Conservation (phyloP, 2,888 invertebrate species). For the Parnassius smintheus region DNA sequence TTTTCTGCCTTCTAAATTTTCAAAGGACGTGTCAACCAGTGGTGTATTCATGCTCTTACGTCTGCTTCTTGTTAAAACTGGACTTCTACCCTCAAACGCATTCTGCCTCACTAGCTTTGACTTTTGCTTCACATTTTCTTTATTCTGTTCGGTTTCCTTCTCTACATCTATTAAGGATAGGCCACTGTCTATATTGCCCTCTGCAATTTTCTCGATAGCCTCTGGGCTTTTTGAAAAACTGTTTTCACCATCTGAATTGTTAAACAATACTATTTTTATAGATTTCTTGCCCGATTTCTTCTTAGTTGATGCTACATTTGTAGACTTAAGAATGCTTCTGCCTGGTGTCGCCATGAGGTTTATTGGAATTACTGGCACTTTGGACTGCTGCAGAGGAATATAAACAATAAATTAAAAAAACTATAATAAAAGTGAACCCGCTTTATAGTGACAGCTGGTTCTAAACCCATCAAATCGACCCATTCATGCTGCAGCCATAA, state of each 20-base stretch:
- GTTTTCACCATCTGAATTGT: slow-evolving; percentile 40
- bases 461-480: too few species aligned
- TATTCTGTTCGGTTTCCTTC: slow-evolving; percentile 41
- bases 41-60: slow-evolving; percentile 47
- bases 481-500: too few species aligned
- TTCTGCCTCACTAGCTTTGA: slow-evolving; percentile 47
- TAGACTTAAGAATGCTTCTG: slow-evolving; percentile 63
- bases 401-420: slow-evolving; percentile 9
- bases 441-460: too few species aligned
- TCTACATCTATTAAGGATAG: slow-evolving; percentile 41
- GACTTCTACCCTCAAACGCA: slow-evolving; percentile 43
- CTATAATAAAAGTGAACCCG: background rate
- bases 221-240: slow-evolving; percentile 24
- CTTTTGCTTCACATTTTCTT: slow-evolving; percentile 42
- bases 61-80: slow-evolving; percentile 51
- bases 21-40: slow-evolving; percentile 6
- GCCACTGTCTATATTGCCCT: slow-evolving; percentile 29
- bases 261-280: slow-evolving; percentile 61
- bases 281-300: slow-evolving; percentile 53
- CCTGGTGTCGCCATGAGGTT: slow-evolving; percentile 59
- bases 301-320: slow-evolving; percentile 34
- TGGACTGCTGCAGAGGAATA: slow-evolving; percentile 33
- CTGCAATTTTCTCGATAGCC: slow-evolving; percentile 22
- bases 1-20: slow-evolving; percentile 1
- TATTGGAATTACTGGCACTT: slow-evolving; percentile 46